These are phyloP conservation scores for Pangasius sanitwongsei DNA, from an alignment of 2,797 vertebrate genomes.

Conservation along the genomic window DNA sequence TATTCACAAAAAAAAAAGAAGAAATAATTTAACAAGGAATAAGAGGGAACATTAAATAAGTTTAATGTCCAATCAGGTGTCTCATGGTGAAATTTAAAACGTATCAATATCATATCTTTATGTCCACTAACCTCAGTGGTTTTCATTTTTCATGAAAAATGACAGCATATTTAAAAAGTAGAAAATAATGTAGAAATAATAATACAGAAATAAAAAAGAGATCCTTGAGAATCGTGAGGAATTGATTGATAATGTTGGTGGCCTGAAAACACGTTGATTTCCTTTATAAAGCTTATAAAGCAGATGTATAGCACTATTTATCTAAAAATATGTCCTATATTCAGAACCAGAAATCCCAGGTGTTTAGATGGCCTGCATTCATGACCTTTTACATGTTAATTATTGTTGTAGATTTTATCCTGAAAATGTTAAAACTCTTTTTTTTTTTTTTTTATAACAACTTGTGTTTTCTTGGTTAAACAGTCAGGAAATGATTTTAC, in stretches of 20 bases:
- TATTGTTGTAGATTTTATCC: not conserved
- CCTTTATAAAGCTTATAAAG: not conserved
- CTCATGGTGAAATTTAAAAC: not conserved
- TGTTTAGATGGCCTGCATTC: not conserved
- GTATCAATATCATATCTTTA: not conserved
- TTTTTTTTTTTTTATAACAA: not conserved
- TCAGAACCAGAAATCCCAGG: not conserved
- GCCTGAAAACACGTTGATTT: not conserved
- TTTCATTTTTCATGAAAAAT: not conserved
- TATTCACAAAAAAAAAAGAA: not conserved
- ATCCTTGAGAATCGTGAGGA: not conserved
- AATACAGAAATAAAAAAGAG: not conserved
- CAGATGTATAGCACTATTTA: not conserved
- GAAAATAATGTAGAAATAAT: not conserved
- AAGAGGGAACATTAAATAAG: not conserved
- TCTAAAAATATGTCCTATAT: not conserved
- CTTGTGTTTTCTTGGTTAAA: not conserved
- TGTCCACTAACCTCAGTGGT: not conserved
- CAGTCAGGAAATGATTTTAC: no score
- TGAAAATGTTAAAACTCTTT: not conserved
- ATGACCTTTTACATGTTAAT: not conserved
- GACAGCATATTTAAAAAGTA: not conserved
- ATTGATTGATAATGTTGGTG: not conserved
- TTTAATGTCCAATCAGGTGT: no score
- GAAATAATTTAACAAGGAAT: not conserved